phyloP scores from a whole-genome alignment of 1,140 invertebrate genomes.

The Hyphantria cunea region DNA sequence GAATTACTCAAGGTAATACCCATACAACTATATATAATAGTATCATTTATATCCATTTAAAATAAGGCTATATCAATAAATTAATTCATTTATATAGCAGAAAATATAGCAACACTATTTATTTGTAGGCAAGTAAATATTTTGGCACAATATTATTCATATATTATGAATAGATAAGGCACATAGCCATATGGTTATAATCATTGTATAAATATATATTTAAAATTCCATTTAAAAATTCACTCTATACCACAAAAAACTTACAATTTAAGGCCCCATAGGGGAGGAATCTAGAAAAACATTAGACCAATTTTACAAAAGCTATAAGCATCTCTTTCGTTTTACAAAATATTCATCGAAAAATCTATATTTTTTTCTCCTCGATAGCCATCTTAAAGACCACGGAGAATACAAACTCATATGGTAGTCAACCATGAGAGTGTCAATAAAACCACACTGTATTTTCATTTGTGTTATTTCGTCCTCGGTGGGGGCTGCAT shows the following conservation, averaged over 20 bases:
- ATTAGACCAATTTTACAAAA: constrained; percentile 11
- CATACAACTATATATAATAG: constrained; percentile 13
- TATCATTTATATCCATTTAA: constrained; percentile 18
- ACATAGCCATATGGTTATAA: constrained; percentile 34
- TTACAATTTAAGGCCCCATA: constrained; percentile 7
- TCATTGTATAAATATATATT: constrained; percentile 18
- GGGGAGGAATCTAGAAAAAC: constrained; percentile 20
- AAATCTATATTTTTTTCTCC: constrained; percentile 25
- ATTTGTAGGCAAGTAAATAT: constrained; percentile 33
- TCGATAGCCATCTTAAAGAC: constrained; percentile 30
- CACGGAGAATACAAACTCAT: constrained; percentile 39
- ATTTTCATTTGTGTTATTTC: constrained; percentile 45
- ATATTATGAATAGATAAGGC: constrained; percentile 44
- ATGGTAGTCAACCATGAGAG: constrained; percentile 55
- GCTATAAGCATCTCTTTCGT: constrained; percentile 20
- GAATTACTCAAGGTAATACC: constrained; percentile 35
- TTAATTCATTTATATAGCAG: constrained; percentile 15
- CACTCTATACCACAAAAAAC: constrained; percentile 18
- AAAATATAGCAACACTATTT: constrained; percentile 22
- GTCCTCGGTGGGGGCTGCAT: constrained; percentile 58
- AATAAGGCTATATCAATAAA: constrained; percentile 23
- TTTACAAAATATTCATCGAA: constrained; percentile 48
- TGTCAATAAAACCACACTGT: constrained; percentile 46
- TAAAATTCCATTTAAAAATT: constrained; percentile 29
- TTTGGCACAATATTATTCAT: constrained; percentile 39